Evolutionary conservation across 1,140 invertebrate genomes (phyloP).

Genomic region (Hyphantria cunea): DNA sequence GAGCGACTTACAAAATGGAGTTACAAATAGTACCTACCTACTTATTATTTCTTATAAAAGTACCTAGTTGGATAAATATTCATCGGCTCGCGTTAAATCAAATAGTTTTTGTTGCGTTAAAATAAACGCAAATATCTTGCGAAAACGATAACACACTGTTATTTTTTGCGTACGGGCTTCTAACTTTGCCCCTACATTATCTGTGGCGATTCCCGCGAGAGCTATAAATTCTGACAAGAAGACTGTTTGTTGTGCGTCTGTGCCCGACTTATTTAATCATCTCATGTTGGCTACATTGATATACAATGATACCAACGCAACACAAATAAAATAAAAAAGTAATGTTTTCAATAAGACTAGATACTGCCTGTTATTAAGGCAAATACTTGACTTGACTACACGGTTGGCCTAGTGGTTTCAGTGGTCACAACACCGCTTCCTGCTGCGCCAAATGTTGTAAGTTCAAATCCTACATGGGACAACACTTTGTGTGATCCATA

Average conservation of each 20-base stretch:
- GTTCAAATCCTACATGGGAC: too few relatives aligned
- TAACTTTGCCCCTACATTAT: slow-evolving; percentile 33
- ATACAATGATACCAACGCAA: slow-evolving; percentile 3
- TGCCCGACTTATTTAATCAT: slow-evolving; percentile 22
- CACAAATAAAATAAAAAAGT: background rate
- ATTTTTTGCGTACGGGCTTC: slow-evolving; percentile 27
- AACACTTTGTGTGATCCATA: too few relatives aligned
- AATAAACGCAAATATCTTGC: too few relatives aligned
- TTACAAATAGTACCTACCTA: too few relatives aligned
- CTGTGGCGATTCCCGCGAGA: slow-evolving; percentile 34
- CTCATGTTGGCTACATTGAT: slow-evolving; percentile 15
- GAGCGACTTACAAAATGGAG: too few relatives aligned
- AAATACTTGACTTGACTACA: too few relatives aligned
- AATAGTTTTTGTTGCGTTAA: slow-evolving; percentile 2
- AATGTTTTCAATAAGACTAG: background rate
- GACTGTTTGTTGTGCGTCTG: slow-evolving; percentile 29
- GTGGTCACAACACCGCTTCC: too few relatives aligned
- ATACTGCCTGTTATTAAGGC: too few relatives aligned
- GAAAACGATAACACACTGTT: slow-evolving; percentile 8
- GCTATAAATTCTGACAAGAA: slow-evolving; percentile 37
- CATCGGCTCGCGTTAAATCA: background rate
- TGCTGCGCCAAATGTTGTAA: too few relatives aligned
- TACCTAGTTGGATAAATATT: too few relatives aligned
- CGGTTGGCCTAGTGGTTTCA: too few relatives aligned
- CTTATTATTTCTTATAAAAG: too few relatives aligned